Evolutionary conservation across 2,113 vertebrate species (phyloP), one percentile per base, ranked within the genome.

Genomic region (Ammodramus savannarum): DNA sequence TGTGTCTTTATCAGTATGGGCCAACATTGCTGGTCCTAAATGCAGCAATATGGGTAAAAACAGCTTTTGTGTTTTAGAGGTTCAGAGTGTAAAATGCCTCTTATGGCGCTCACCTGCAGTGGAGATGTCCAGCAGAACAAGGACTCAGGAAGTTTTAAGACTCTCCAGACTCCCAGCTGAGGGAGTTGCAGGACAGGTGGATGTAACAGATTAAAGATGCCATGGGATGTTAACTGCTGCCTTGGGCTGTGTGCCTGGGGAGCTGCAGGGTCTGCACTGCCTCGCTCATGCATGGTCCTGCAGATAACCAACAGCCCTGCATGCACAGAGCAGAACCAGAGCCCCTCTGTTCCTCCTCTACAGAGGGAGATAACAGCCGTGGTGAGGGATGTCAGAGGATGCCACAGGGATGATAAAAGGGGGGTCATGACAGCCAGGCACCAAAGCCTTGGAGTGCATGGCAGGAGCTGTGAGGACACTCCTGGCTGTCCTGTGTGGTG

Each of bases 401-500:
- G 67, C 23, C 43, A 20, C 55, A 71, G 49, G n/a, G 19, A 13
- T 25, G 66, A 79, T 85, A 94, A 76, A 77, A 38, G 44, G 12
- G 18, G 41, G 46, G 26, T 63, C 39, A 26, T 0, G 11, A 72
- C 61, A 75, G 39, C 4, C 68, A 49, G 76, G 54, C 46, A 48
- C 43, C 32, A 62, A 74, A 89, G 49, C 9, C 21, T 36, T 54
- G 32, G 22, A 5, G 58, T 51, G 49, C 23, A 10, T 7, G 27
- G 61, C 48, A 75, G 65, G 26, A 91, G 31, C 36, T 59, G 34
- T 58, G 41, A 85, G 61, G n/a, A 91, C 21, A 27, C 17, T 44
- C 44, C 23, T 0, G 0, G 17, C 31, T 72, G 54, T 75, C 66
- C 71, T 67, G 10, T 16, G 39, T 0, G 3, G 6, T 6, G 4